Percentiles rank a stretch among this genome's conserved stretches.
Evolutionary conservation across 2,888 invertebrate species (phyloP).

Genomic region (Torymus texanus): DNA sequence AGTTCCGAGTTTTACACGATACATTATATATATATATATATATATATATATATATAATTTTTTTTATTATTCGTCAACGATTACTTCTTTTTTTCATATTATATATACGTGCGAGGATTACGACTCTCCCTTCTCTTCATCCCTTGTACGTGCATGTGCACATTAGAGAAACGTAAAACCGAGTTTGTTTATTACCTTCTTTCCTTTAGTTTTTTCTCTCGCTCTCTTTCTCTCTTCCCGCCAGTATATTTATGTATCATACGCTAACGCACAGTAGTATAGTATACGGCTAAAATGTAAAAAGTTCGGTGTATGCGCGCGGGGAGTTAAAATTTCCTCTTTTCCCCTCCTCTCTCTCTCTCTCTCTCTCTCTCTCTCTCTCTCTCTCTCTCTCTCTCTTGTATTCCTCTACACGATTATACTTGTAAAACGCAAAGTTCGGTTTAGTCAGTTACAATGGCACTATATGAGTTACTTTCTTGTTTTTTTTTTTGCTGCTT

Average conservation of each 20-base stretch:
- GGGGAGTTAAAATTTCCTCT: conserved; percentile 8
- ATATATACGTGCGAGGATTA: background rate
- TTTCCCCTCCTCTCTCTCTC: background rate
- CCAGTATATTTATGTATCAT: too few relatives aligned
- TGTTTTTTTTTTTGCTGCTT: conserved; percentile 40
- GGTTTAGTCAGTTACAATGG: conserved; percentile 68
- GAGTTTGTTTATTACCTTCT: background rate
- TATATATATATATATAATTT: conserved; percentile 36
- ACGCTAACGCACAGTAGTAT: too few relatives aligned
- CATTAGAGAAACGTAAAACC: conserved; percentile 13
- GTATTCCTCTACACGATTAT: conserved; percentile 8
- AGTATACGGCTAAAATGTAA: conserved; percentile 57
- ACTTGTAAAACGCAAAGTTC: conserved; percentile 40
- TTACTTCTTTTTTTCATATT: too few relatives aligned
- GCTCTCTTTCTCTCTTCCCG: background rate
- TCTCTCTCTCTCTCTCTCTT: background rate
- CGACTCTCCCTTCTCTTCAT: conserved; percentile 37
- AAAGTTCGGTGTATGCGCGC: conserved; percentile 59
- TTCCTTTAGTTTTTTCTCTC: background rate
- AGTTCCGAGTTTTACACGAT: conserved; percentile 20
- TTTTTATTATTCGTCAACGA: conserved; percentile 19
- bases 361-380: conserved; percentile 2
- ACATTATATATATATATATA: conserved; percentile 33
- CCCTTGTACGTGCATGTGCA: conserved; percentile 1
- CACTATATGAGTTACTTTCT: conserved; percentile 70